phyloP scores from a whole-genome alignment of 1,140 invertebrate genomes.

The Trinorchestia longiramus region DNA sequence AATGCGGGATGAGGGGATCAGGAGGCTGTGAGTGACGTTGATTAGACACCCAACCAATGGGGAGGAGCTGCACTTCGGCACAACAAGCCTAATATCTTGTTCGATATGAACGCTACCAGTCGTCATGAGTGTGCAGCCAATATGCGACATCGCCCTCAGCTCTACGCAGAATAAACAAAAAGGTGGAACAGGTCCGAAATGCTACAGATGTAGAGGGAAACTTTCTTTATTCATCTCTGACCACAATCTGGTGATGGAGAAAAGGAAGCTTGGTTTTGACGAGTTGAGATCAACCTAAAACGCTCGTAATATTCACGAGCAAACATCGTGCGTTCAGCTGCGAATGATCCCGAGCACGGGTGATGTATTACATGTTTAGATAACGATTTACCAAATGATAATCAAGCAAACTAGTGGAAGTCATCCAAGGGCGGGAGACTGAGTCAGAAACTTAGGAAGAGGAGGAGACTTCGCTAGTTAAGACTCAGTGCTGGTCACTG shows the following conservation, averaged over 20 bases:
- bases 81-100: conserved; percentile 54
- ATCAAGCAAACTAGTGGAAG: neutral
- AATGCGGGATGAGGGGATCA: conserved; percentile 46
- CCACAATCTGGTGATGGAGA: neutral
- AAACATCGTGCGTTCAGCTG: neutral
- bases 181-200: neutral
- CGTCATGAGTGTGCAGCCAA: neutral
- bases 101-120: conserved; percentile 11
- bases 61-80: conserved; percentile 19
- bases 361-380: neutral
- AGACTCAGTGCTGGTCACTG: neutral
- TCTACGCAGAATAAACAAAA: neutral
- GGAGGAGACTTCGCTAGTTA: neutral
- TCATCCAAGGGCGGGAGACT: neutral
- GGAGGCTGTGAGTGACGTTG: conserved; percentile 50
- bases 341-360: neutral
- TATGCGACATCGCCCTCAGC: neutral
- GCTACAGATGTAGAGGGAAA: neutral
- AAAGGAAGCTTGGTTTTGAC: neutral
- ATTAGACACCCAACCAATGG: conserved; percentile 49
- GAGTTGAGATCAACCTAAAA: neutral
- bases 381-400: neutral
- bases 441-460: too few species aligned
- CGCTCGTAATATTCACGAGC: neutral
- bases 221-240: neutral